Evolutionary conservation across 1,140 invertebrate genomes (phyloP).

Genomic region (Drosophila malerkotliana): DNA sequence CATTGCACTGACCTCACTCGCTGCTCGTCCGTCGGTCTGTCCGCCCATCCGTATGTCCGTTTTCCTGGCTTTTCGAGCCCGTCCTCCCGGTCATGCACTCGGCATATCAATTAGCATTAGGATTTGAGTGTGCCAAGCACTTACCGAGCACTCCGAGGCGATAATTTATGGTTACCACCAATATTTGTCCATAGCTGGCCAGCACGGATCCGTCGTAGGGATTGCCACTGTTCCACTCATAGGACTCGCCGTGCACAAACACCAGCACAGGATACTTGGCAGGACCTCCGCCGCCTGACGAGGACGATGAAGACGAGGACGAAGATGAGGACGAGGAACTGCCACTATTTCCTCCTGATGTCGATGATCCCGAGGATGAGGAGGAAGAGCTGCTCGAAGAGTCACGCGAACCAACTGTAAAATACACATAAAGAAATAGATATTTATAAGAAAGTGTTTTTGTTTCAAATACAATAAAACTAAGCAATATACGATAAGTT

Average conservation of each 20-base stretch:
- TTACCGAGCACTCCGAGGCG: conserved; percentile 97
- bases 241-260: conserved; percentile 98
- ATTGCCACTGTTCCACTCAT: conserved; percentile 98
- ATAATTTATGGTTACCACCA: conserved; percentile 99
- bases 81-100: conserved; percentile 35
- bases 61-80: conserved; percentile 1
- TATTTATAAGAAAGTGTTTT: not conserved
- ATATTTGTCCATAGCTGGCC: conserved; percentile 95
- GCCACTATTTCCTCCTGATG: conserved; percentile 25
- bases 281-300: conserved; percentile 52
- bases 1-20: conserved; percentile 43
- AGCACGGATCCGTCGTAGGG: conserved; percentile 97
- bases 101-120: conserved; percentile 79
- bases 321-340: conserved; percentile 40
- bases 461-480: not conserved
- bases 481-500: not conserved
- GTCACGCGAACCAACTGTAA: conserved; percentile 89
- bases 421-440: conserved; percentile 24
- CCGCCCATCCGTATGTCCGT: not conserved
- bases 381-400: conserved; percentile 71
- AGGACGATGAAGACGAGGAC: conserved; percentile 46
- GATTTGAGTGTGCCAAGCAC: conserved; percentile 79
- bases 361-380: conserved; percentile 25
- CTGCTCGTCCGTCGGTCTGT: not conserved
- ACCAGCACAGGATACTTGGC: conserved; percentile 94